Evolutionary conservation across 2,113 vertebrate species (phyloP), one percentile per base, ranked within the genome.

Genomic region (Eptatretus burgeri): DNA sequence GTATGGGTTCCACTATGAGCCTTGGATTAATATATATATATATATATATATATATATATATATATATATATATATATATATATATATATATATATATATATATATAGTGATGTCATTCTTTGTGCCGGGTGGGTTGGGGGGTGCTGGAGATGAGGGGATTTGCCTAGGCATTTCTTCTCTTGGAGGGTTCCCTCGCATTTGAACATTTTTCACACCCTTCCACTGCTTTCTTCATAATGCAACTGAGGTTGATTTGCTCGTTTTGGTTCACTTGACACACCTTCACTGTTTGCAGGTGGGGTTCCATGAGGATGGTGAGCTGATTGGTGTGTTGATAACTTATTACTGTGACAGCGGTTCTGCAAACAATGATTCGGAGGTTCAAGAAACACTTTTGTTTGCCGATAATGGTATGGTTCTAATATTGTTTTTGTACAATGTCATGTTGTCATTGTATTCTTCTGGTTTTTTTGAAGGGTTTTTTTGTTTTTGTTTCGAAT

Each of bases 191-290:
- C n/a, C n/a, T n/a, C n/a, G n/a, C n/a, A n/a, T n/a, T n/a, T n/a
- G n/a, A n/a, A n/a, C n/a, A n/a, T n/a, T n/a, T n/a, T n/a, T n/a
- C n/a, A n/a, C 10, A 14, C 64, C 60, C 67, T 19, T 13, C 65
- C 65, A 66, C 64, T 65, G 62, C 10, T 9, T 63, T 51, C 70
- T 63, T 65, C 63, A 66, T 63, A 49, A 63, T 13, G 20, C 69
- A 52, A 51, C 52, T 53, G n/a, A 41, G 3, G 52, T 70, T 69
- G 66, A 64, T 52, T 67, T 68, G 70, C 65, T 64, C 2, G 51
- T 71, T 70, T 72, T 69, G 69, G 18, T 5, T 66, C 66, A 65
- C 67, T 64, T 10, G 51, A 49, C 16, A 41, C 27, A 41, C 27
- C 27, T 41, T 41, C 3, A 41, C 27, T 41, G 27, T 12, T 19